Percentiles rank a stretch among this genome's conserved stretches.
These are phyloP conservation scores for Aspidiotus destructor DNA, from an alignment of 2,888 invertebrate genomes.

Conservation along the genomic window DNA sequence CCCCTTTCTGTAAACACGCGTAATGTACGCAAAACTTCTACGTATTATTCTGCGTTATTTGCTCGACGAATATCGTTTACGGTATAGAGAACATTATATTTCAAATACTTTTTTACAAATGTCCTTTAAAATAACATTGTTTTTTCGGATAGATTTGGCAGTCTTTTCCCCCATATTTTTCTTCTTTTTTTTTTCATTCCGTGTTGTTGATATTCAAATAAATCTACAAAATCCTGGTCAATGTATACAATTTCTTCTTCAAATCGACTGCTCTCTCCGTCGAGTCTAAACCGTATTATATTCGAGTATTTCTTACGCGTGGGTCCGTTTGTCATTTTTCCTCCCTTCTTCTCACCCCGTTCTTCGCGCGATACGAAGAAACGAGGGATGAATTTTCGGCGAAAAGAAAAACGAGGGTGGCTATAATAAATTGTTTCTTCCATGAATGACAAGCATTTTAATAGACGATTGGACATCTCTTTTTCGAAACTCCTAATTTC, in stretches of 20 bases:
- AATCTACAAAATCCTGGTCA: slow-evolving; percentile 4
- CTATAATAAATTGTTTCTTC: background rate
- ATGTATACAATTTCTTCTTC: background rate
- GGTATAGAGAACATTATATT: background rate
- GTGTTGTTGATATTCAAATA: background rate
- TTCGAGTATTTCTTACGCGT: no score
- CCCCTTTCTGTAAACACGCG: no score
- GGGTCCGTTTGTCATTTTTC: no score
- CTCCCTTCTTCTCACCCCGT: no score
- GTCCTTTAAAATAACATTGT: slow-evolving; percentile 18
- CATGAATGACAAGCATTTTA: slow-evolving; percentile 1
- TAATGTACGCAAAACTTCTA: slow-evolving; percentile 29
- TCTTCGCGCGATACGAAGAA: no score
- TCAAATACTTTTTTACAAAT: slow-evolving; percentile 24
- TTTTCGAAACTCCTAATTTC: no score
- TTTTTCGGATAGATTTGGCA: slow-evolving; percentile 8
- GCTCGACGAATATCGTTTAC: slow-evolving; percentile 9
- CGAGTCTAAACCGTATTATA: no score
- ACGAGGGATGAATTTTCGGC: background rate
- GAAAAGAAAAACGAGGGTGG: background rate
- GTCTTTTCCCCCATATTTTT: background rate
- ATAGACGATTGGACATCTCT: background rate
- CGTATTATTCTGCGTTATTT: slow-evolving; percentile 31
- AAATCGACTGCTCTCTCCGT: background rate
- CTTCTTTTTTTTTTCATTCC: background rate